Conservation (phyloP, 2,113 vertebrate genomes). For the Oryzias woworae region DNA sequence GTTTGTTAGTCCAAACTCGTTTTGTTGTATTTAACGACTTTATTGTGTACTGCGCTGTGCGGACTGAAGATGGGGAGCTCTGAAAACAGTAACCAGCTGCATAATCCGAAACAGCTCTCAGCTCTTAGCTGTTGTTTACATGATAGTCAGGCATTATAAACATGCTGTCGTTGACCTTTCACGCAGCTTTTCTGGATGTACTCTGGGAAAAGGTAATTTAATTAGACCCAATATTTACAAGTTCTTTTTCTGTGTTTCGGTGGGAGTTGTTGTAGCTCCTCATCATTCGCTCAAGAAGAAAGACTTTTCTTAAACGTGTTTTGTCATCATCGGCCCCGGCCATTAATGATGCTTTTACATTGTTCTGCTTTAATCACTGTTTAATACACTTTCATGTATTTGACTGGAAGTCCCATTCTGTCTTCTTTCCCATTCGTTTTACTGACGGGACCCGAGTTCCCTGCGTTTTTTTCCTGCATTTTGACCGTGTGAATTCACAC, state of each 20-base stretch:
- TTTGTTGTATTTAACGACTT: slow-evolving; percentile 6
- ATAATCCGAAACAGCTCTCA: slow-evolving; percentile 15
- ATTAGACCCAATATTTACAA: not conserved
- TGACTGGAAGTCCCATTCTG: slow-evolving; percentile 13
- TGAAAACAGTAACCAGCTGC: not conserved
- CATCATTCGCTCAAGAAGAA: slow-evolving; percentile 1
- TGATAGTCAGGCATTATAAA: not conserved
- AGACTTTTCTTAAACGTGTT: not conserved
- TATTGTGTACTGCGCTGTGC: not conserved
- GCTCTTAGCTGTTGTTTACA: slow-evolving; percentile 14
- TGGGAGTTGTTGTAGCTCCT: not conserved
- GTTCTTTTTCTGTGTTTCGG: slow-evolving; percentile 1
- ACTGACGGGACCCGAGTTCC: slow-evolving; percentile 17
- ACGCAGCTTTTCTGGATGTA: not conserved
- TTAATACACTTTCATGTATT: slow-evolving; percentile 34
- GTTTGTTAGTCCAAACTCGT: slow-evolving; percentile 3
- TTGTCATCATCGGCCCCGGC: not conserved
- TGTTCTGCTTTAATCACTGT: slow-evolving; percentile 20
- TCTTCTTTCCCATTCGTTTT: slow-evolving; percentile 18
- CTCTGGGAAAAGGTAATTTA: not conserved
- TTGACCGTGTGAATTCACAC: slow-evolving; percentile 64
- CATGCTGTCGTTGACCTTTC: not conserved
- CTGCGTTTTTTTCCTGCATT: slow-evolving; percentile 27
- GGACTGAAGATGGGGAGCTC: slow-evolving; percentile 2
- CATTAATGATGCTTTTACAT: slow-evolving; percentile 23